Base-by-base conservation (phyloP, 2,888 invertebrate genomes). In the Papilio demoleus region DNA sequence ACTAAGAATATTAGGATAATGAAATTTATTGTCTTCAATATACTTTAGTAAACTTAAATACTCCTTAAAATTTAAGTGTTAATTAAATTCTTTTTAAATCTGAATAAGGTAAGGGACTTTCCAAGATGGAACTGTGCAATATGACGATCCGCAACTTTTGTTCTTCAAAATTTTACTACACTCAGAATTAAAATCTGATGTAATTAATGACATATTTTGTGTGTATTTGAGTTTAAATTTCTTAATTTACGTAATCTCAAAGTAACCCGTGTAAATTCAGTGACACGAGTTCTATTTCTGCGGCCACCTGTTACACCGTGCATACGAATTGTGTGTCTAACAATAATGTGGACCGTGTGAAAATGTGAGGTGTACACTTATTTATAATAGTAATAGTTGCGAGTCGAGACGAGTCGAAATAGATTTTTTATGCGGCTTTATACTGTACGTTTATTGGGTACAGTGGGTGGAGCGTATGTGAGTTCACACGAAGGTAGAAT, bases 331-430 rank as follows among this genome's bases (percentile, higher is more conserved):
- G 66, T 63, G 67, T 72, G 73, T 72, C 72, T 72, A 75, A 76
- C 74, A 77, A 74, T 76, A 61, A 69, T 67, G 34, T 61, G 76
- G 63, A 75, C 75, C 78, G 77, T 77, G 77, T 77, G 77, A 71
- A 78, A 73, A 68, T 70, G 73, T 76, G 76, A 76, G 75, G 70
- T 76, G 74, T 75, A 66, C 67, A 70, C 67, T 65, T 76, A 75
- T 76, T 77, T 78, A 75, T 76, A 77, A 76, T 76, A 72, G 75
- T 75, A 74, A 70, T 74, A 70, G 72, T 42, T 70, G 67, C 63
- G 71, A 70, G 72, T 67, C 42, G 72, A 70, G 73, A 70, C 73
- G 67, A n/a, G 72, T 75, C 62, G 71, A 75, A 78, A 78, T 77
- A 76, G 77, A 76, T 74, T 68, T 78, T 77, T 77, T 75, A 76